phyloP scores from a whole-genome alignment of 1,140 invertebrate genomes.

The Monomorium pharaonis region DNA sequence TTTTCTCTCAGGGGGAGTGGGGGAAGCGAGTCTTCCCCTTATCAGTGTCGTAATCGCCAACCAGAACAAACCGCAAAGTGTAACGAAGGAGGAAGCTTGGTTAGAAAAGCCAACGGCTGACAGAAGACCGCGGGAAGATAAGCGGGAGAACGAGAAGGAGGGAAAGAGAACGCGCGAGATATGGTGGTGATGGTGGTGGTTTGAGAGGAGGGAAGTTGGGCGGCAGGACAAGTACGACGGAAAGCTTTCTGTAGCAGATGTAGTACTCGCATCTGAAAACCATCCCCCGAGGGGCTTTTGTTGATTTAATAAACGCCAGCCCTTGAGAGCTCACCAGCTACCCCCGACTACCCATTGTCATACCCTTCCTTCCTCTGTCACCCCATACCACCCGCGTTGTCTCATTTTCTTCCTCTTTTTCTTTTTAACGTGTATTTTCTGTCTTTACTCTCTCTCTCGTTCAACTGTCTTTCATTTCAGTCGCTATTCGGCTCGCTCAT shows the following conservation, averaged over 20 bases:
- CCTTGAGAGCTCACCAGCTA: slow-evolving; percentile 68
- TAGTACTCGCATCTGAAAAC: slow-evolving; percentile 73
- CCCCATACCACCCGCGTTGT: background rate
- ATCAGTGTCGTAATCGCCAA: slow-evolving; percentile 57
- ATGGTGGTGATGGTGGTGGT: too few species aligned
- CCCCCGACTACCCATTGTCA: slow-evolving; percentile 71
- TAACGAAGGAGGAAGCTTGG: slow-evolving; percentile 17
- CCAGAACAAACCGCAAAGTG: slow-evolving; percentile 55
- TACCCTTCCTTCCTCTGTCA: slow-evolving; percentile 28
- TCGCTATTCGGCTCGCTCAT: slow-evolving; percentile 21
- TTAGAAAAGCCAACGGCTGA: slow-evolving; percentile 25
- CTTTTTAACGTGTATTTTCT: slow-evolving; percentile 13
- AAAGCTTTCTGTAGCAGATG: slow-evolving; percentile 75
- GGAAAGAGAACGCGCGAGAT: slow-evolving; percentile 1
- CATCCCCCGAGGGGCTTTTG: slow-evolving; percentile 71
- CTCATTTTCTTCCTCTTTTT: slow-evolving; percentile 12
- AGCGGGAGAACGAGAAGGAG: slow-evolving; percentile 34
- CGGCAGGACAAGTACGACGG: slow-evolving; percentile 57
- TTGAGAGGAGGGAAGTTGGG: background rate
- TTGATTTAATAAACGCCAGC: slow-evolving; percentile 77
- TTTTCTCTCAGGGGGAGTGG: background rate
- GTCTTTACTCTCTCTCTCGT: slow-evolving; percentile 14
- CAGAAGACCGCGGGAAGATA: background rate
- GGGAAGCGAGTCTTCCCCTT: slow-evolving; percentile 42
- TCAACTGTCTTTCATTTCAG: background rate